phyloP scores from a whole-genome alignment of 2,797 vertebrate species.

The Pseudomugil gertrudae region DNA sequence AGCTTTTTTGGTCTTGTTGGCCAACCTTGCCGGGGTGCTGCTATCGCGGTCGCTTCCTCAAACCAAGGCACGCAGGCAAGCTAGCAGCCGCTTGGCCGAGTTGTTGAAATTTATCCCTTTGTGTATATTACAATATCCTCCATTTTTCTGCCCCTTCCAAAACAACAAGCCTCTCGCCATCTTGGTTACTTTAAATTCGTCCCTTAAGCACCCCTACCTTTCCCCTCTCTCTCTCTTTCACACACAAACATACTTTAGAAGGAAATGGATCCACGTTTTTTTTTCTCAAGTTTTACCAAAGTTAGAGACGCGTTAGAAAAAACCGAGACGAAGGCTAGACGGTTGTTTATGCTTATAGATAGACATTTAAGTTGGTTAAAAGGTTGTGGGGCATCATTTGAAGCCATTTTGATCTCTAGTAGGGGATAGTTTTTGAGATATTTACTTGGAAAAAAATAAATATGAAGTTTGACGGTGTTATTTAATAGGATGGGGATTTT shows the following conservation, averaged over 20 bases:
- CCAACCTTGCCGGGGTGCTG: constrained; percentile 49
- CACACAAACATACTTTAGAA: constrained; percentile 66
- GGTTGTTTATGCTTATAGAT: constrained; percentile 79
- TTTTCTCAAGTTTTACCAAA: constrained; percentile 68
- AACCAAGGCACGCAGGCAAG: constrained; percentile 75
- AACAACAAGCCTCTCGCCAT: constrained; percentile 99
- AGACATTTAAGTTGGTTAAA: constrained; percentile 37
- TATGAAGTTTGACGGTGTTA: constrained; percentile 36
- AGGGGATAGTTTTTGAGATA: constrained; percentile 19
- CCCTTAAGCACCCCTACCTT: constrained; percentile 65
- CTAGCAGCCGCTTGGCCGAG: constrained; percentile 86
- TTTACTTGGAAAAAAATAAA: constrained; percentile 33
- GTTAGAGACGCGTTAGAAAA: constrained; percentile 70
- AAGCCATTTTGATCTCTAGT: neutral
- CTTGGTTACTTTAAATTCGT: constrained; percentile 93
- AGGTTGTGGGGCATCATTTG: constrained; percentile 33
- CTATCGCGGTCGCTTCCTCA: constrained; percentile 88
- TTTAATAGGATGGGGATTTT: constrained; percentile 4
- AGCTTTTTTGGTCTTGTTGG: constrained; percentile 37
- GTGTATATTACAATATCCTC: constrained; percentile 99
- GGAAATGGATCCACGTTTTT: constrained; percentile 70
- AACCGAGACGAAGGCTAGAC: constrained; percentile 59
- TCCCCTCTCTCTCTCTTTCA: neutral
- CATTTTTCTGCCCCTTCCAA: constrained; percentile 95
- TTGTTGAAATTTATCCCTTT: constrained; percentile 98